Conservation (phyloP, 2,113 vertebrate species). For the Pycnonotus jocosus region DNA sequence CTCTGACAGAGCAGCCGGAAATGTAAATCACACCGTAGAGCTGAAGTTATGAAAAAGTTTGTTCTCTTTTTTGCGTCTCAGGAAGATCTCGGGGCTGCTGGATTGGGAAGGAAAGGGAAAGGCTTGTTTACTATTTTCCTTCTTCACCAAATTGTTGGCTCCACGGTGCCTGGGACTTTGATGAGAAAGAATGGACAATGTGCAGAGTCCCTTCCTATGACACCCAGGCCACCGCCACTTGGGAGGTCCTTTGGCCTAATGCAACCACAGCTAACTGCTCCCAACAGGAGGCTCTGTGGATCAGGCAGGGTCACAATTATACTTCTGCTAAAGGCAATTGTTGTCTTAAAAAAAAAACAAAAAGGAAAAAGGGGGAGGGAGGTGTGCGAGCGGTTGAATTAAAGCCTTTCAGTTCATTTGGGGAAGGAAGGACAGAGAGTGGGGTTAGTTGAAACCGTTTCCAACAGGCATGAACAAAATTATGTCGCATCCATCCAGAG, state of each 20-base stretch:
- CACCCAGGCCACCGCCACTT: constrained; percentile 73
- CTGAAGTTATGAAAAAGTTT: constrained; percentile 44
- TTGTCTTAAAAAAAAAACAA: neutral
- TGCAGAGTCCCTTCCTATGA: constrained; percentile 56
- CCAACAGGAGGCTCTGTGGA: constrained; percentile 66
- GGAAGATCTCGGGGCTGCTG: neutral
- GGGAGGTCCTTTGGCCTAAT: constrained; percentile 75
- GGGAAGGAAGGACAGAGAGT: neutral
- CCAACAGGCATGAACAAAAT: constrained; percentile 6
- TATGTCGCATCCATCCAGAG: neutral
- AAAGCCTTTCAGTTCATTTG: constrained; percentile 23
- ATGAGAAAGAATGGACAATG: constrained; percentile 45
- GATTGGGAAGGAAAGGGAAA: neutral
- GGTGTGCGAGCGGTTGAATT: neutral
- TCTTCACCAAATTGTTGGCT: constrained; percentile 10
- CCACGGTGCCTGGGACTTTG: constrained; percentile 32
- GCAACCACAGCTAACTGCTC: constrained; percentile 60
- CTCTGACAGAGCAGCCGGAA: constrained; percentile 65
- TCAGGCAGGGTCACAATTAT: constrained; percentile 73
- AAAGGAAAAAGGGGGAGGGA: neutral
- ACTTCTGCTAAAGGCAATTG: constrained; percentile 63
- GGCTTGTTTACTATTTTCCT: constrained; percentile 29
- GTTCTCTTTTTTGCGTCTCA: neutral
- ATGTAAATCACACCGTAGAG: constrained; percentile 61
- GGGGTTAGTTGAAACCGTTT: neutral